Base-by-base conservation (phyloP, 2,797 vertebrate species). In the Acropternis orthonyx region DNA sequence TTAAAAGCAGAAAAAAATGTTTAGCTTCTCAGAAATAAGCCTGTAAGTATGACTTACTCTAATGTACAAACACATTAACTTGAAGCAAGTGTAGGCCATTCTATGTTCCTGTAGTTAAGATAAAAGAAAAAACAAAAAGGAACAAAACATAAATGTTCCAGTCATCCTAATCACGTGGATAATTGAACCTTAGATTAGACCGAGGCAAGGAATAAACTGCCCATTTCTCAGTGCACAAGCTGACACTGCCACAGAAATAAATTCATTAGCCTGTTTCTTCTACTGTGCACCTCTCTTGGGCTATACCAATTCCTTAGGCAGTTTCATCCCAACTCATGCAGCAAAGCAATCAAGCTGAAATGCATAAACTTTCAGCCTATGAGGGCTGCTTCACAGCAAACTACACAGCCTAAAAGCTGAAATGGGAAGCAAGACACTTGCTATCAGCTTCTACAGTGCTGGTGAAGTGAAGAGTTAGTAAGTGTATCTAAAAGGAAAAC, bases 101-200 rank as follows among this genome's bases (percentile, higher is more conserved):
- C 48, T 3, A 49, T 6, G 3, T 12, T 10, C 23, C 19, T 49
- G 43, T 16, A 65, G 23, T 67, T 46, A 76, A 61, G 17, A 65
- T 72, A 52, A 74, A 30, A 19, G 7, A 15, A 52, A 52, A 52
- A 10, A 10, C 36, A 44, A 49, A 68, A 68, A 56, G 2, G 10
- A 81, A 52, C 14, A 82, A 48, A 46, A 43, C 20, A 56, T 8
- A 52, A 62, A 43, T 12, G 19, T 34, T 85, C 27, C 23, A 73
- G n/a, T 55, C 48, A 56, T 92, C 41, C n/a, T 46, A 41, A 49
- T 54, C 1, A 4, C 0, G 0, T 24, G 28, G 6, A 32, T 72
- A 86, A 84, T 54, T 79, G 49, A 41, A 56, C 26, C 9, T 12
- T 26, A 34, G n/a, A 59, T 24, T 41, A 65, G 22, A 44, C 21